Evolutionary conservation across 2,888 invertebrate species (phyloP), one percentile per base, ranked within the genome.

Genomic region (Eremobia ochroleuca): DNA sequence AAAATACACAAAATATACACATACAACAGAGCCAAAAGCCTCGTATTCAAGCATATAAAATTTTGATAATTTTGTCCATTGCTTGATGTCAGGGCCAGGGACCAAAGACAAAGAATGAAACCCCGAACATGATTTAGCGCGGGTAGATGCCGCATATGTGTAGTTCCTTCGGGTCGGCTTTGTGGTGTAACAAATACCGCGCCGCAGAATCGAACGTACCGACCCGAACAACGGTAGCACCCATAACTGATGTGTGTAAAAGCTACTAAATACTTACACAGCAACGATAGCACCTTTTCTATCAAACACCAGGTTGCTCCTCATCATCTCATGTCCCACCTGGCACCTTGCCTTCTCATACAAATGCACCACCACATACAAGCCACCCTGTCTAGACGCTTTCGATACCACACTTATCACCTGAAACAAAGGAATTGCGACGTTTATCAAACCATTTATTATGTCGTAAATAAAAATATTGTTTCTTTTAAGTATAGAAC

Each of bases 291-390:
- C 79, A 25, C 96, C 96, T 4, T 92, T 76, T 73, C 95, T 92
- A 76, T 95, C 93, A 78, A 96, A 95, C 4, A 96, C 95, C 43
- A 96, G 70, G 69, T 92, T 95, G 72, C 90, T 95, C 76, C 92
- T 91, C 11, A 94, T 76, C 1, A 88, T n/a, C 61, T 92, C 94
- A 2, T 81, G 78, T 4, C 85, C 90, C 28, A 89, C 81, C 40
- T 92, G 89, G 58, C 95, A 96, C 0, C 73, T 80, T 0, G 83
- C 77, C 25, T 88, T 92, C 84, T 96, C 95, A 2, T 90, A 73
- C 34, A 95, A 70, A 79, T 94, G 91, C 0, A 93, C 91, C 0
- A 93, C 93, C 0, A 96, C 88, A 78, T 96, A 96, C 28, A 95
- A 15, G 0, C 86, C 85, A 2, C 91, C 91, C 18, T 90, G 76